Percentiles rank a stretch among this genome's conserved stretches.
Evolutionary conservation across 1,140 invertebrate species (phyloP).

Genomic region (Cataglyphis hispanica): DNA sequence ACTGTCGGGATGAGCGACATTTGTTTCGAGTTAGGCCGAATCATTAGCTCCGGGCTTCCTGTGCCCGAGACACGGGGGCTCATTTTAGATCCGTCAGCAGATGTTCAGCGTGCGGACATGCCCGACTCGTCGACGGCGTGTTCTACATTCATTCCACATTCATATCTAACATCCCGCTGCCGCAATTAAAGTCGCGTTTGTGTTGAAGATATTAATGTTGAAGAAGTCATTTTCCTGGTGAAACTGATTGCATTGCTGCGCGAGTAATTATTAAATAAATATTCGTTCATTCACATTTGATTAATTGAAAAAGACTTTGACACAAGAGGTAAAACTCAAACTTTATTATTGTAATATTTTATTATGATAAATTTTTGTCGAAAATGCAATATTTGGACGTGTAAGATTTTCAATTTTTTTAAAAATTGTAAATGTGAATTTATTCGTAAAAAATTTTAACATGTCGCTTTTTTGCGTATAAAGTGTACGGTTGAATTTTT

Average conservation of each 20-base stretch:
- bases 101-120: slow-evolving; percentile 31
- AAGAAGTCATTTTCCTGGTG: background rate
- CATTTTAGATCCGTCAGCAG: slow-evolving; percentile 58
- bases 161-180: background rate
- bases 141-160: slow-evolving; percentile 11
- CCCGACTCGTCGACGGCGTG: slow-evolving; percentile 7
- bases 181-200: slow-evolving; percentile 7
- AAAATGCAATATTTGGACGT: background rate
- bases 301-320: too few species aligned
- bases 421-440: background rate
- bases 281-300: background rate
- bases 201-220: too few species aligned
- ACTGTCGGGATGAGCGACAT: slow-evolving; percentile 46
- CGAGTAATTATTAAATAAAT: background rate
- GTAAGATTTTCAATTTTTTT: background rate
- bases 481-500: background rate
- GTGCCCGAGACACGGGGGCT: slow-evolving; percentile 22
- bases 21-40: slow-evolving; percentile 59
- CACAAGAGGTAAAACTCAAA: too few species aligned
- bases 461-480: background rate
- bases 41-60: slow-evolving; percentile 47
- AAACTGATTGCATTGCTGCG: background rate
- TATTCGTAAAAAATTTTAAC: background rate
- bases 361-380: too few species aligned
- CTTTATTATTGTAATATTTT: too few species aligned